Conservation (phyloP, 2,888 invertebrate genomes). For the Gastracanthus pulcherrimus region DNA sequence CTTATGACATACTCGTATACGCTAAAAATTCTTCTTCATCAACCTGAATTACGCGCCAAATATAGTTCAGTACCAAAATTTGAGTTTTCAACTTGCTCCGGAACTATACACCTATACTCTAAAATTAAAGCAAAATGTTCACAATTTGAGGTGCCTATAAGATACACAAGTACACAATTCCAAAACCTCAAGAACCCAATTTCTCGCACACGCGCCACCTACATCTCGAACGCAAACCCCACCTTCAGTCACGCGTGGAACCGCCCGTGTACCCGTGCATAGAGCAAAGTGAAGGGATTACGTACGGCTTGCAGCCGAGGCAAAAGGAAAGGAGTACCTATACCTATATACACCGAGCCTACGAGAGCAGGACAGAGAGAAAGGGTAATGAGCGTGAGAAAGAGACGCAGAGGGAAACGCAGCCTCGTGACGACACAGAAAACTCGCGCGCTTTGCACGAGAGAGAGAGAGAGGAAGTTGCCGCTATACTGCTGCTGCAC, state of each 20-base stretch:
- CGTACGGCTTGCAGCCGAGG: slow-evolving; percentile 14
- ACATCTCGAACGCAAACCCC: not conserved
- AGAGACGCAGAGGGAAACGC: slow-evolving; percentile 34
- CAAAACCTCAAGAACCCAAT: not conserved
- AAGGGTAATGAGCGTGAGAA: slow-evolving; percentile 57
- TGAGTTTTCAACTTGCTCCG: too few species aligned
- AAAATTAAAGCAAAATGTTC: too few species aligned
- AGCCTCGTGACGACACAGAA: slow-evolving; percentile 39
- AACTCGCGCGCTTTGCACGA: slow-evolving; percentile 6
- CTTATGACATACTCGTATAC: too few species aligned
- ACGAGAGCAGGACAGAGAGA: slow-evolving; percentile 31
- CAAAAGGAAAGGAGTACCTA: slow-evolving; percentile 42
- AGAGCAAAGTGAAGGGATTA: slow-evolving; percentile 41
- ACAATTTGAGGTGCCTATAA: too few species aligned
- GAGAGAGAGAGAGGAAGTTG: slow-evolving; percentile 32
- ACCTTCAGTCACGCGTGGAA: not conserved
- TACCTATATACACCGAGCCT: too few species aligned
- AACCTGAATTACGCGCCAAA: too few species aligned
- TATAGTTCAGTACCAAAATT: too few species aligned
- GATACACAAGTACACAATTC: too few species aligned
- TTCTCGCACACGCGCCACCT: not conserved
- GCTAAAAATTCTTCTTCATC: too few species aligned
- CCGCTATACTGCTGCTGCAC: too few species aligned
- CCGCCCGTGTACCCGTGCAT: not conserved
- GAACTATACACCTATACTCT: too few species aligned